phyloP scores from a whole-genome alignment of 2,888 invertebrate genomes.

The Heliconius erato region DNA sequence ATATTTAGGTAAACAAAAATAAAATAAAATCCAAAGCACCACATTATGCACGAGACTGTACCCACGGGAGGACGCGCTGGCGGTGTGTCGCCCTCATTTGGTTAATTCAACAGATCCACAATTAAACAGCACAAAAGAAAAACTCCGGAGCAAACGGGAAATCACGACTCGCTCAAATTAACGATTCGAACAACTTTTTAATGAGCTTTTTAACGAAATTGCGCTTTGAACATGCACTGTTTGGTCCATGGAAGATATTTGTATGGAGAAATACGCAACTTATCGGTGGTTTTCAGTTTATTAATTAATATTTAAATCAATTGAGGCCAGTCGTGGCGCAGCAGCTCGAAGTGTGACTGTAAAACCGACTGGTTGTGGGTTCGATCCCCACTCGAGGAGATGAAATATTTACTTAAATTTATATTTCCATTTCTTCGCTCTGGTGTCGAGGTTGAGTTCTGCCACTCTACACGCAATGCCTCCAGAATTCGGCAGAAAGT shows the following conservation, averaged over 20 bases:
- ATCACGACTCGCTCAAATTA: constrained; percentile 78
- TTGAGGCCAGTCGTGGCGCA: too few relatives aligned
- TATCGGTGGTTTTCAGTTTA: neutral
- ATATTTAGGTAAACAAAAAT: neutral
- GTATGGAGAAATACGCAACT: constrained; percentile 23
- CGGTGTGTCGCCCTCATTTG: constrained; percentile 77
- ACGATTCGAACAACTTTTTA: constrained; percentile 75
- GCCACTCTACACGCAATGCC: too few relatives aligned
- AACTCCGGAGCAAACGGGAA: constrained; percentile 67
- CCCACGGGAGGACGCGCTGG: constrained; percentile 50
- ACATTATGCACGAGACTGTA: constrained; percentile 43
- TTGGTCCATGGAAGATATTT: constrained; percentile 23
- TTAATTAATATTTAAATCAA: neutral
- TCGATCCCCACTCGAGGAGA: too few relatives aligned
- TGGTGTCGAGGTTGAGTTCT: too few relatives aligned
- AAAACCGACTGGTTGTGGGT: too few relatives aligned
- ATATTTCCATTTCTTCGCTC: too few relatives aligned
- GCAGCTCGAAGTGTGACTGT: too few relatives aligned
- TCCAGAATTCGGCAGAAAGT: too few relatives aligned
- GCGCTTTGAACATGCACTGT: constrained; percentile 39
- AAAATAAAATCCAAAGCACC: neutral
- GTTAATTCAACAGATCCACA: constrained; percentile 80
- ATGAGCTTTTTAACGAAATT: constrained; percentile 70
- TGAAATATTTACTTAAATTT: too few relatives aligned
- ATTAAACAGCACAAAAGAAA: constrained; percentile 81